phyloP scores from a whole-genome alignment of 23 tunicate species.

The Halocynthia aurantium region DNA sequence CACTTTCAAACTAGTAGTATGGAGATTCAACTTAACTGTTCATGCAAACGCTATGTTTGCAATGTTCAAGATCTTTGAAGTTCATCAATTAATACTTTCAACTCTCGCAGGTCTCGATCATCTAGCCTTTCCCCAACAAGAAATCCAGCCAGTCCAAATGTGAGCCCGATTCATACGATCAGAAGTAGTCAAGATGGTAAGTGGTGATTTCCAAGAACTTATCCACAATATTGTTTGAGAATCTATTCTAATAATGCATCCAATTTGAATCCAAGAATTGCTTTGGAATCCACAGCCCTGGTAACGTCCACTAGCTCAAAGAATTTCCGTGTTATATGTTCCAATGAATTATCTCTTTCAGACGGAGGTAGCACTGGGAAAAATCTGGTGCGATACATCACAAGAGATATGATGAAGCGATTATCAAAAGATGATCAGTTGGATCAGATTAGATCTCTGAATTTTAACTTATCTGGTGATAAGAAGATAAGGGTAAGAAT shows the following conservation, averaged over 20 bases:
- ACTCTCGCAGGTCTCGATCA: conserved; percentile 13
- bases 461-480: conserved; percentile 68
- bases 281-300: neutral
- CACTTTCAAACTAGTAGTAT: neutral
- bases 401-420: conserved; percentile 57
- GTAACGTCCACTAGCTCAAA: neutral
- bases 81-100: too few species aligned
- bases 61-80: too few species aligned
- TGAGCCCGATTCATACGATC: conserved; percentile 6
- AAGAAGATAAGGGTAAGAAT: conserved; percentile 76
- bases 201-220: too few species aligned
- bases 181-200: conserved; percentile 13
- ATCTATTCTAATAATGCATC: too few species aligned
- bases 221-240: too few species aligned
- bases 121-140: conserved; percentile 21
- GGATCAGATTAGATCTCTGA: conserved; percentile 57
- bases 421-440: conserved; percentile 70
- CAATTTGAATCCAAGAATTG: too few species aligned
- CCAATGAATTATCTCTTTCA: neutral
- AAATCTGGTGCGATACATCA: conserved; percentile 84
- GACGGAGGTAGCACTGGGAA: conserved; percentile 29
- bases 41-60: too few species aligned
- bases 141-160: conserved; percentile 2
- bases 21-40: neutral
- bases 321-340: neutral